Evolutionary conservation across 2,888 invertebrate species (phyloP).

Genomic region (Pegoplata infirma): DNA sequence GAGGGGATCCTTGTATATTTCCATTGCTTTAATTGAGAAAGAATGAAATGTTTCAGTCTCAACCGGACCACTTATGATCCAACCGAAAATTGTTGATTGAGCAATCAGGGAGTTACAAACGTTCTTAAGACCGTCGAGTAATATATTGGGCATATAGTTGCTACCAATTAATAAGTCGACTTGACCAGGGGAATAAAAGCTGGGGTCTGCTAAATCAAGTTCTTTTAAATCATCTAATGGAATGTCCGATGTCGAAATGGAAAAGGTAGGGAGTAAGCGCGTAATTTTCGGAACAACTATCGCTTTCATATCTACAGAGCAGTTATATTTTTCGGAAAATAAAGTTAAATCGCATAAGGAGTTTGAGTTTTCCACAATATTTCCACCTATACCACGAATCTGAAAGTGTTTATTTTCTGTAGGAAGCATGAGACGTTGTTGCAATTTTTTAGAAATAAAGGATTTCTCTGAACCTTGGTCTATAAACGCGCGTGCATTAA

Average conservation of each 20-base stretch:
- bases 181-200: neutral
- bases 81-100: constrained; percentile 9
- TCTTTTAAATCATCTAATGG: neutral
- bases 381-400: constrained; percentile 1
- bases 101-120: neutral
- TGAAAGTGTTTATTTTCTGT: neutral
- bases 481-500: neutral
- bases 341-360: neutral
- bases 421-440: constrained; percentile 2
- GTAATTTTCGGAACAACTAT: constrained; percentile 16
- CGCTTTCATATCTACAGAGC: neutral
- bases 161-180: constrained; percentile 24
- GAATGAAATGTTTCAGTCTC: neutral
- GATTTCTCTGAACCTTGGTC: constrained; percentile 15
- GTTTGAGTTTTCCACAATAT: neutral
- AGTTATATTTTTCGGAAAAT: neutral
- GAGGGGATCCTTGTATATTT: neutral
- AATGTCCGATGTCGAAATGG: neutral
- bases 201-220: constrained; percentile 1
- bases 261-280: neutral
- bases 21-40: constrained; percentile 5
- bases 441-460: constrained; percentile 5
- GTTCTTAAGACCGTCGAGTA: neutral
- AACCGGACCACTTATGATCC: constrained; percentile 26
- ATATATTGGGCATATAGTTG: neutral